Evolutionary conservation across 2,888 invertebrate genomes (phyloP), one percentile per base, ranked within the genome.

Genomic region (Oeneis ivallda): DNA sequence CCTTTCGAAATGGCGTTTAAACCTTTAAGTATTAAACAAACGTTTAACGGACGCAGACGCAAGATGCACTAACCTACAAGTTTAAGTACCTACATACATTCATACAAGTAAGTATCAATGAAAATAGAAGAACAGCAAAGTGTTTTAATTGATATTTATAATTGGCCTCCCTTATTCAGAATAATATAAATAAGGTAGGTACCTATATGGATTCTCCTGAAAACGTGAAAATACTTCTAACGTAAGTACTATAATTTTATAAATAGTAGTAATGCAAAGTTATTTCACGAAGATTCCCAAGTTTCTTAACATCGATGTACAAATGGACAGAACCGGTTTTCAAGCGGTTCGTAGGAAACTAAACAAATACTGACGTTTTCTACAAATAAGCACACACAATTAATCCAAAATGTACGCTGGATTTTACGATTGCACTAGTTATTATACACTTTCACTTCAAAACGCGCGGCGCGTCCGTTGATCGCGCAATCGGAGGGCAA

Each of bases 401-500:
- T 13, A 54, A 50, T 59, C 52, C 26, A 49, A 62, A 50, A 19
- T 56, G 58, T 49, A 19, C 39, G 43, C 41, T 34, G 62, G 53
- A 64, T 62, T 66, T 61, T 59, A 66, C 56, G 56, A 64, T 53
- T 39, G 52, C 67, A 66, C 53, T 65, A 62, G 50, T 66, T 52
- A 62, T 58, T 66, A 49, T 60, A 59, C 64, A 69, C 70, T 69
- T 70, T 72, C 69, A 72, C 72, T 69, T 34, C 26, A 70, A 66
- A 69, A 72, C 67, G 67, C 45, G 58, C 74, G 72, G 79, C 80
- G 84, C 89, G 91, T 82, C 83, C 86, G 84, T 75, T 82, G 71
- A 75, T 72, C 75, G 82, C 87, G 88, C 87, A 73, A 75, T 81
- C 87, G 84, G 86, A 84, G 87, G 89, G 87, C 86, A 78, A 77